Conservation (phyloP, 1,140 invertebrate genomes). For the Eciton burchellii region DNA sequence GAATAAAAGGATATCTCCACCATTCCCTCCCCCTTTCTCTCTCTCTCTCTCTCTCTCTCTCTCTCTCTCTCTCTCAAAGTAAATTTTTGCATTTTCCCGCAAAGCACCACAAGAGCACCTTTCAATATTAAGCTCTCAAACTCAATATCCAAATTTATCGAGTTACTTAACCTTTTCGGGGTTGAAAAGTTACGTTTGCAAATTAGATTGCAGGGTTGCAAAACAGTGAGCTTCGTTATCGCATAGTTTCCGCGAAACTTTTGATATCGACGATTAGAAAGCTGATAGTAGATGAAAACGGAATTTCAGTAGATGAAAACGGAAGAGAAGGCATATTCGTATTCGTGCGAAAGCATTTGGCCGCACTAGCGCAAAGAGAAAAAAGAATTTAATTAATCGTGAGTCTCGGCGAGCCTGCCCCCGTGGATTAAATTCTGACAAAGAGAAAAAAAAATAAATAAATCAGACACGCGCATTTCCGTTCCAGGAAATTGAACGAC, state of each 20-base stretch:
- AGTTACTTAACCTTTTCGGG: constrained; percentile 6
- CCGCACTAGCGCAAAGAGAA: not conserved
- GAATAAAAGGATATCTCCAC: no score
- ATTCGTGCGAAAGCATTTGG: not conserved
- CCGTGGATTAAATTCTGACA: constrained; percentile 12
- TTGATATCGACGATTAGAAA: constrained; percentile 31
- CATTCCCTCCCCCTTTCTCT: no score
- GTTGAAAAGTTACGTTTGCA: constrained; percentile 25
- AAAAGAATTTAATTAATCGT: constrained; percentile 35
- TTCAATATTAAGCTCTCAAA: constrained; percentile 3
- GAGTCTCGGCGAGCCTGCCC: not conserved
- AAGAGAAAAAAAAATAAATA: constrained; percentile 2
- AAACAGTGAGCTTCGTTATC: constrained; percentile 8
- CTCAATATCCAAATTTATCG: constrained; percentile 21
- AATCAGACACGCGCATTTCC: not conserved
- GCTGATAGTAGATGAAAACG: constrained; percentile 1
- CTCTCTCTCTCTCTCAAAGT: no score
- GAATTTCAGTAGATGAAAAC: constrained; percentile 1
- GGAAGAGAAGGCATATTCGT: no score
- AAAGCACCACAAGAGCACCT: not conserved
- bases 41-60: no score
- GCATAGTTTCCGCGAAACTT: constrained; percentile 21
- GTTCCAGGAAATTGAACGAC: constrained; percentile 18
- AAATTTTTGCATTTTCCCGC: constrained; percentile 8
- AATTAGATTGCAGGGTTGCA: constrained; percentile 12